Evolutionary conservation across 2,797 vertebrate species (phyloP), one percentile per base, ranked within the genome.

Genomic region (Sandelia bainsii): DNA sequence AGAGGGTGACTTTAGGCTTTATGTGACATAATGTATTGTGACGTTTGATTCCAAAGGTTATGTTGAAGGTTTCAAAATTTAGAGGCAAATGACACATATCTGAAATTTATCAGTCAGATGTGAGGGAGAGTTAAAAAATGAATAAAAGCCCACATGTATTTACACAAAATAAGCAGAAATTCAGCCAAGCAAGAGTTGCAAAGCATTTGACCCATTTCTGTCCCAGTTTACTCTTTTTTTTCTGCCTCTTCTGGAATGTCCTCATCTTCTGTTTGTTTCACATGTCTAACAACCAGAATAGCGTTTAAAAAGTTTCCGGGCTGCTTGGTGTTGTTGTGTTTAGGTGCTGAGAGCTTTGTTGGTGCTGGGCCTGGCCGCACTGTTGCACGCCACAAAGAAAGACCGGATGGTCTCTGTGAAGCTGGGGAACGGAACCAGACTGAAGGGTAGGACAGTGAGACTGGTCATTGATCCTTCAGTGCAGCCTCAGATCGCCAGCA

Each of bases 291-390:
- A 17, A 42, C 9, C 8, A 5, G 37, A 8, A 3, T 39, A 57
- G 45, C 37, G 10, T 23, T 54, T 20, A 2, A 27, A 25, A 19
- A 8, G 8, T 29, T 14, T 12, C 32, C 9, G 20, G 10, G 6
- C 25, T 49, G 14, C 3, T 1, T 23, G n/a, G 1, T 56, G 3
- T 69, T 25, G 4, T 69, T 16, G 16, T 57, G 13, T 62, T 22
- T 2, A 93, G 92, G 49, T 84, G 22, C n/a, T 80, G 12, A 86
- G 81, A 79, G 53, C 48, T 49, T 0, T 87, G 27, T 50, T 94
- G 74, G 11, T 91, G 57, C 72, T 94, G 61, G 72, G 44, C 17
- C 32, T 91, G 53, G 50, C 59, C 8, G 3, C 46, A 0, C 65
- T 84, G 46, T 2, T 83, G 53, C 39, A 62, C 0, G 11, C 58